Evolutionary conservation across 2,888 invertebrate genomes (phyloP), one percentile per base, ranked within the genome.

Genomic region (Euplexia lucipara): DNA sequence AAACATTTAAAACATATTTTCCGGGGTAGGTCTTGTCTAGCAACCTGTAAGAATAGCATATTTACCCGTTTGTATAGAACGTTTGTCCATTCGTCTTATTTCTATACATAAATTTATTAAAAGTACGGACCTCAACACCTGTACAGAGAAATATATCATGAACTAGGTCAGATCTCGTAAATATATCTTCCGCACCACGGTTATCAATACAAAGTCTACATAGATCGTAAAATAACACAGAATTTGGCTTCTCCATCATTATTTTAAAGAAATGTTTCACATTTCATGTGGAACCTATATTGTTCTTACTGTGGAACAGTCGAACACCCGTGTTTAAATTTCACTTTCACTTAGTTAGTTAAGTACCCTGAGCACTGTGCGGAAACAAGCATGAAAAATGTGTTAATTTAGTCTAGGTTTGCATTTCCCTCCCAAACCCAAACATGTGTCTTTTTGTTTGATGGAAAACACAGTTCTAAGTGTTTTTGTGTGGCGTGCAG

Each of bases 1-100:
- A 76, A 66, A 73, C 93, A 93, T 34, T 77, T 73, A 26, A 5
- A 42, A 72, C 93, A 93, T 67, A 93, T 87, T 72, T 87, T 90
- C 37, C 79, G 79, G 0, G 93, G 93, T 30, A 93, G 79, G 42
- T 91, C 89, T 41, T 78, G 52, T 16, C 44, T 54, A 1, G 56
- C 62, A 22, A 90, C 69, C 90, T 90, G 72, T 20, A 75, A 73
- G 7, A 64, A 44, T 22, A 12, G n/a, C n/a, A n/a, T n/a, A n/a
- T n/a, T n/a, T n/a, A n/a, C n/a, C n/a, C n/a, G n/a, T n/a, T n/a
- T n/a, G n/a, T n/a, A n/a, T n/a, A n/a, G n/a, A n/a, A n/a, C n/a
- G n/a, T n/a, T n/a, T n/a, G n/a, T n/a, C n/a, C n/a, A n/a, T n/a
- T n/a, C n/a, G n/a, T n/a, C n/a, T n/a, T n/a, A n/a, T 26, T 26